phyloP scores from a whole-genome alignment of 2,888 invertebrate species.

The Theodoxus fluviatilis region DNA sequence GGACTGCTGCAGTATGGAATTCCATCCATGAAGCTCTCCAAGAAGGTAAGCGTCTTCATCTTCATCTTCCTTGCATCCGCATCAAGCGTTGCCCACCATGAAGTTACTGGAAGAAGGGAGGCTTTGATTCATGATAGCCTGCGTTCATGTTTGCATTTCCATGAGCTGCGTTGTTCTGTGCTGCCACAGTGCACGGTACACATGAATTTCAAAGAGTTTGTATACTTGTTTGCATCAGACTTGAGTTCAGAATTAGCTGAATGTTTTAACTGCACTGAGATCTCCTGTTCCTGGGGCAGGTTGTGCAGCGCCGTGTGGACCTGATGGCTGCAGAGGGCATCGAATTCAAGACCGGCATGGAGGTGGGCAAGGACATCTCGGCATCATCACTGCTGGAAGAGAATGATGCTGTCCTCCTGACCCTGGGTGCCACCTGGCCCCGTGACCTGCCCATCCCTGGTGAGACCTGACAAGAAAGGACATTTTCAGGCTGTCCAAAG shows the following conservation, averaged over 20 bases:
- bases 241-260: no score
- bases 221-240: no score
- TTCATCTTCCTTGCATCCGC: not conserved
- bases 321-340: slow-evolving; percentile 90
- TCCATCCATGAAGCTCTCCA: slow-evolving; percentile 97
- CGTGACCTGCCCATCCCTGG: slow-evolving; percentile 76
- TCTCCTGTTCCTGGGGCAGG: slow-evolving; percentile 57
- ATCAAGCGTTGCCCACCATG: not conserved
- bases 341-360: slow-evolving; percentile 84
- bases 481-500: not conserved
- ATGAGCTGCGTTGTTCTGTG: no score
- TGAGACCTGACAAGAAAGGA: slow-evolving; percentile 30
- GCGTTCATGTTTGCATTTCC: no score
- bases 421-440: slow-evolving; percentile 96
- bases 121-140: no score
- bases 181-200: no score
- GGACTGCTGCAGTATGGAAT: slow-evolving; percentile 97
- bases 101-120: no score
- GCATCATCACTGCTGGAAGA: slow-evolving; percentile 72
- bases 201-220: no score
- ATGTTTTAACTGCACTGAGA: no score
- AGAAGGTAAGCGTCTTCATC: slow-evolving; percentile 72
- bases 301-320: slow-evolving; percentile 84
- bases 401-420: slow-evolving; percentile 86
- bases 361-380: slow-evolving; percentile 90